Evolutionary conservation across 2,797 vertebrate genomes (phyloP).

Genomic region (Cephalopachus bancanus): DNA sequence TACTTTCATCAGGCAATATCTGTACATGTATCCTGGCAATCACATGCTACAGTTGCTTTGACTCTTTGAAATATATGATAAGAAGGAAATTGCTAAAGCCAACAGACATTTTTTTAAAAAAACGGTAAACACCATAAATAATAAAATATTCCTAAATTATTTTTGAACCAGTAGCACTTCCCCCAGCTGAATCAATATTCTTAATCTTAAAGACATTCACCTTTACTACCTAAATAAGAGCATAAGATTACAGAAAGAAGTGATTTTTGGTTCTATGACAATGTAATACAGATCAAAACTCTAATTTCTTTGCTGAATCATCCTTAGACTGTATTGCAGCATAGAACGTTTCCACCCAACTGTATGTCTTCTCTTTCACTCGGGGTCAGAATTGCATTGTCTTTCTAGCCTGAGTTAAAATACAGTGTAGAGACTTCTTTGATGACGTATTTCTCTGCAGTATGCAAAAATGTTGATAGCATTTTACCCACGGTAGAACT

Average conservation of each 20-base stretch:
- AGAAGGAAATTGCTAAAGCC: constrained; percentile 54
- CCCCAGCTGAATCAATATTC: constrained; percentile 44
- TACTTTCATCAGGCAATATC: not conserved
- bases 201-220: constrained; percentile 59
- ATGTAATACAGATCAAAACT: not conserved
- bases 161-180: not conserved
- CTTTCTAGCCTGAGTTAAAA: not conserved
- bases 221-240: constrained; percentile 45
- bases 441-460: not conserved
- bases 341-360: not conserved
- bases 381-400: not conserved
- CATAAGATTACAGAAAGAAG: not conserved
- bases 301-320: not conserved
- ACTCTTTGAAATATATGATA: not conserved
- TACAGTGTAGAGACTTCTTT: not conserved
- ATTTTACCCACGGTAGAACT: not conserved
- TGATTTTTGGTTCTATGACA: not conserved
- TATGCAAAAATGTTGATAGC: not conserved
- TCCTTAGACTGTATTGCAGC: not conserved
- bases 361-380: not conserved
- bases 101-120: not conserved
- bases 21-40: constrained; percentile 56
- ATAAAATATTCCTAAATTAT: constrained; percentile 21
- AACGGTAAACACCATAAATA: constrained; percentile 41
- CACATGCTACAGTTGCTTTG: not conserved